These are phyloP conservation scores for Lepidocolaptes lacrymiger DNA, from an alignment of 2,797 vertebrate species.

Conservation along the genomic window DNA sequence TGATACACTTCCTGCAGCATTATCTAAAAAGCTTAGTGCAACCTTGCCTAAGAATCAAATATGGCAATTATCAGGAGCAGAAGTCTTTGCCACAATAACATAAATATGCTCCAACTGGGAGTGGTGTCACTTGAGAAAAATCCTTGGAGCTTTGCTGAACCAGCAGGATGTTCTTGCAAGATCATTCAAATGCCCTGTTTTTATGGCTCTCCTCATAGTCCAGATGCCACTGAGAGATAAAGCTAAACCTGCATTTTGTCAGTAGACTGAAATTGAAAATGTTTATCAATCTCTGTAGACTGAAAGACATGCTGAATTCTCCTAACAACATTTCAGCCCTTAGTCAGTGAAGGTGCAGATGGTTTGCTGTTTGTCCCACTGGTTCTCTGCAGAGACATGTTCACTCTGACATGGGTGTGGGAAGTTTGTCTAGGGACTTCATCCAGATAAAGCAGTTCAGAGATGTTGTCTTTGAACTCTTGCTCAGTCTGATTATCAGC, in stretches of 20 bases:
- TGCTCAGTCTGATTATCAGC: background rate
- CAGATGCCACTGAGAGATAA: conserved; percentile 62
- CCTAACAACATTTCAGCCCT: background rate
- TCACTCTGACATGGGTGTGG: background rate
- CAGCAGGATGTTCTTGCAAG: conserved; percentile 52
- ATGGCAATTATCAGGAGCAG: background rate
- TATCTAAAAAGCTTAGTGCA: background rate
- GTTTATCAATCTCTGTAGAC: conserved; percentile 49
- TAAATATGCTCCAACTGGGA: conserved; percentile 28
- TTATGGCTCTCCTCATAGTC: conserved; percentile 51
- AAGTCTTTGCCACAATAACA: background rate
- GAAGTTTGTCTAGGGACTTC: background rate
- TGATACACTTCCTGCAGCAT: background rate
- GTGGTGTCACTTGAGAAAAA: conserved; percentile 45
- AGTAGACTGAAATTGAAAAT: conserved; percentile 54
- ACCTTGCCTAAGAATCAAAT: background rate
- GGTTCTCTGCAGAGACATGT: background rate
- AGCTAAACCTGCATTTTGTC: conserved; percentile 59
- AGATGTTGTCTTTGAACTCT: background rate
- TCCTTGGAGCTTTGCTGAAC: conserved; percentile 60
- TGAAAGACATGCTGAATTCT: conserved; percentile 38
- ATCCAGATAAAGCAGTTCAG: background rate
- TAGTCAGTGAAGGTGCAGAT: conserved; percentile 28
- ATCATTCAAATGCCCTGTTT: conserved; percentile 50
- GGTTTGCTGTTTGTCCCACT: background rate